phyloP scores from a whole-genome alignment of 1,140 invertebrate species.

The Mya arenaria region DNA sequence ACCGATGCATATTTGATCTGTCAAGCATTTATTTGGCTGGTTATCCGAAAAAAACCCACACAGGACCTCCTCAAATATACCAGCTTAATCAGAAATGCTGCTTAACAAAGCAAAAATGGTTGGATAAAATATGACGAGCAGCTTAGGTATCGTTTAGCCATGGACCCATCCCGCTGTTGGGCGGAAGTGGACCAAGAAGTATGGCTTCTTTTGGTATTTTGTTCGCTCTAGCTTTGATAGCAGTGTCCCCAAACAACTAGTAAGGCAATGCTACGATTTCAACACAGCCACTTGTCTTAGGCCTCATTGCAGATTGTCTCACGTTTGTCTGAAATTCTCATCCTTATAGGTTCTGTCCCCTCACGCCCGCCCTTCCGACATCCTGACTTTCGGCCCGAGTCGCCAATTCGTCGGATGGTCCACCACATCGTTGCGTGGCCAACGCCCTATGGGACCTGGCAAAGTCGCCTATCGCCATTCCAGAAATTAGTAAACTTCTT shows the following conservation, averaged over 20 bases:
- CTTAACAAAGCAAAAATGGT: too few relatives aligned
- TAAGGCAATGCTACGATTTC: conserved; percentile 16
- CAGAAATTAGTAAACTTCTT: background rate
- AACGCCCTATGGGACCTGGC: background rate
- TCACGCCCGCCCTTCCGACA: background rate
- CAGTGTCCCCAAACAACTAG: background rate
- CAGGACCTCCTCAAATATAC: too few relatives aligned
- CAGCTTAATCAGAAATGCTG: too few relatives aligned
- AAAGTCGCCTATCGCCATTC: background rate
- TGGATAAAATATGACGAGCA: conserved; percentile 36
- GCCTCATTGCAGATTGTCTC: background rate
- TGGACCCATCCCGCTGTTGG: background rate
- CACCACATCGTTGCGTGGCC: background rate
- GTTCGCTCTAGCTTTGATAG: background rate
- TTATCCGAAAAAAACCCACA: too few relatives aligned
- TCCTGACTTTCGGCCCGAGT: background rate
- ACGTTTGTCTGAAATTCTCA: background rate
- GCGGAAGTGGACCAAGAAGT: conserved; percentile 5
- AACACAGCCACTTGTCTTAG: background rate
- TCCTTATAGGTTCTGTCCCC: background rate
- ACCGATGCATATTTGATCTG: too few relatives aligned
- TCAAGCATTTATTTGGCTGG: too few relatives aligned
- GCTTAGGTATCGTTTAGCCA: background rate
- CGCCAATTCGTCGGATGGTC: background rate
- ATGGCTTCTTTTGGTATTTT: background rate